Evolutionary conservation across 2,797 vertebrate genomes (phyloP).

Genomic region (Fundulus diaphanus): DNA sequence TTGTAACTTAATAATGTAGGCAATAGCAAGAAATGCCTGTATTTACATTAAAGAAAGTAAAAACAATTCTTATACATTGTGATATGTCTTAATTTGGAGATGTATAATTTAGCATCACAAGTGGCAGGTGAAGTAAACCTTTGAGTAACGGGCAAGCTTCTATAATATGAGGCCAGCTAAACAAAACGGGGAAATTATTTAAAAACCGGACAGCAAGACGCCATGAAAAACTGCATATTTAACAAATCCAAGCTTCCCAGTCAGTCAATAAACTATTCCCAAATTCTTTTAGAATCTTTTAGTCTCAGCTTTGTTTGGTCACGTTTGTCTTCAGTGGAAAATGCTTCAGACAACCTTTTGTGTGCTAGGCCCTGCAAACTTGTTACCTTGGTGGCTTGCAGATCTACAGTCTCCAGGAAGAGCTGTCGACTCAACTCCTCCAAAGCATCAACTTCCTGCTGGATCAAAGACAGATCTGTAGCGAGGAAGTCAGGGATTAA

Average conservation of each 20-base stretch:
- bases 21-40: neutral
- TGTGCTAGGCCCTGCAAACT: neutral
- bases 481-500: slow-evolving; percentile 61
- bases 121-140: neutral
- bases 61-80: neutral
- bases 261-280: neutral
- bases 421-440: slow-evolving; percentile 97
- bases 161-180: neutral
- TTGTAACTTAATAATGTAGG: neutral
- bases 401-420: slow-evolving; percentile 95
- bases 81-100: neutral
- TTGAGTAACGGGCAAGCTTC: neutral
- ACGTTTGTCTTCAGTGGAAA: neutral
- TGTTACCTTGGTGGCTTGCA: slow-evolving; percentile 95
- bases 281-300: neutral
- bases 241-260: neutral
- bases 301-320: neutral
- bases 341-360: neutral
- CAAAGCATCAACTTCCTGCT: slow-evolving; percentile 96
- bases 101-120: neutral
- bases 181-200: neutral
- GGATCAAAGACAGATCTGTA: slow-evolving; percentile 93
- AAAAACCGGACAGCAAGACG: neutral
- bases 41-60: neutral
- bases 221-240: neutral